Evolutionary conservation across 30 jellyfish, hydroid and myxozoan genomes (phyloP), one percentile per base, ranked within the genome.

Genomic region (Aurelia aurita complex sp. Pacific): DNA sequence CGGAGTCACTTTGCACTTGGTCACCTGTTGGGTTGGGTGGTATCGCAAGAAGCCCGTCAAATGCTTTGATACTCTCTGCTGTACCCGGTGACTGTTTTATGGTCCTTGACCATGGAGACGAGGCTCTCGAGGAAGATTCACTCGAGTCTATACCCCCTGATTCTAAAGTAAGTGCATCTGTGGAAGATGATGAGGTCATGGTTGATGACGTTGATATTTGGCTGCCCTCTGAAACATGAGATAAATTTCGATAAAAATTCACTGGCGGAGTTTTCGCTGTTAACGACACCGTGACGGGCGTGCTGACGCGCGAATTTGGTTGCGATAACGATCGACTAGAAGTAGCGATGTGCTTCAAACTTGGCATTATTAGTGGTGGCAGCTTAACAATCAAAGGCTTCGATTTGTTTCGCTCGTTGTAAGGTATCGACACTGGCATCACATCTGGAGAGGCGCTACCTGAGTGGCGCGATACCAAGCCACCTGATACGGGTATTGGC

Each of bases 191-290:
- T 8, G 80, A 15, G 19, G 75, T 32, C 42, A 54, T 67, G 10
- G 81, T 33, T 0, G 81, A 67, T 19, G 81, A 36, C 43, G 90
- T n/a, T 9, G 77, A 50, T 35, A 64, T 69, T 23, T 50, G 53
- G 64, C 87, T 69, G 18, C 34, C 74, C 55, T 84, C 93, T 13
- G 93, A 73, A 17, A 73, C 87, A 7, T 73, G 81, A 12, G 93
- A 73, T 13, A 84, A 42, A 52, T 84, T 51, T 1, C 89, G 96
- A 50, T 71, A 75, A 32, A 87, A 73, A 2, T 81, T 66, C 11
- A 77, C 76, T 6, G 97, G 94, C 16, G 97, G 97, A 2, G 97
- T 89, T 43, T 82, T 60, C n/a, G 88, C 85, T 1, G 97, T 71
- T 19, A 34, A 33, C 5, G 73, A 53, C 12, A 84, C 36, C 19